phyloP scores from a whole-genome alignment of 2,888 invertebrate species.

The Zygogramma bicolorata region DNA sequence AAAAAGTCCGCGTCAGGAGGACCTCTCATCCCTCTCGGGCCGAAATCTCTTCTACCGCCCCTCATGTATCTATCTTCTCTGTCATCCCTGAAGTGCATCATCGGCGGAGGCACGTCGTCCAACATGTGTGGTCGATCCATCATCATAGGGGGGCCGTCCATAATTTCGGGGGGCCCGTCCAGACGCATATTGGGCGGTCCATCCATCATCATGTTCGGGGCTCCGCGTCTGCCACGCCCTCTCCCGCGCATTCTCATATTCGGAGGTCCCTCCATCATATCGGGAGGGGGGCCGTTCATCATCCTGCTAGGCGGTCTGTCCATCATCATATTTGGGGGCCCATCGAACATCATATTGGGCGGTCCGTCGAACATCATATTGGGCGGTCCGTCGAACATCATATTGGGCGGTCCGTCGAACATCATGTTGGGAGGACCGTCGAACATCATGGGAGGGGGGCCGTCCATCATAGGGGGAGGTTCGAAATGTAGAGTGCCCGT shows the following conservation, averaged over 20 bases:
- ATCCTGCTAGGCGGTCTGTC: slow-evolving; percentile 22
- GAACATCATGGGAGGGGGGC: slow-evolving; percentile 32
- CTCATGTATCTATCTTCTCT: slow-evolving; percentile 53
- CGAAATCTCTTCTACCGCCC: slow-evolving; percentile 54
- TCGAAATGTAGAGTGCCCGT: neutral
- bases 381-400: slow-evolving; percentile 37
- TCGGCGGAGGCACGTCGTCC: slow-evolving; percentile 35
- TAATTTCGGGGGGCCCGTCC: slow-evolving; percentile 36
- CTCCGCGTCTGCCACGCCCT: slow-evolving; percentile 26
- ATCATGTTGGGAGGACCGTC: slow-evolving; percentile 35
- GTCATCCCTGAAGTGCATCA: slow-evolving; percentile 37
- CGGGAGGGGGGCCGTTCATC: slow-evolving; percentile 31
- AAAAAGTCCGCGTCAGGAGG: slow-evolving; percentile 50
- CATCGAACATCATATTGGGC: slow-evolving; percentile 17
- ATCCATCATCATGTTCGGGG: slow-evolving; percentile 35
- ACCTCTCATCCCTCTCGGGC: slow-evolving; percentile 48
- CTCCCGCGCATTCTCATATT: slow-evolving; percentile 35
- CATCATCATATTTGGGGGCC: slow-evolving; percentile 37
- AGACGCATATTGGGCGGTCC: slow-evolving; percentile 34
- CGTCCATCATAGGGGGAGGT: neutral
- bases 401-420: slow-evolving; percentile 29
- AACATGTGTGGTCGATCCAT: slow-evolving; percentile 37
- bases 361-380: slow-evolving; percentile 36
- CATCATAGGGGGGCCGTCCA: slow-evolving; percentile 31
- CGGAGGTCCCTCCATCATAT: slow-evolving; percentile 28